Conservation (phyloP, 1,140 invertebrate genomes). For the Sycophila sp. region DNA sequence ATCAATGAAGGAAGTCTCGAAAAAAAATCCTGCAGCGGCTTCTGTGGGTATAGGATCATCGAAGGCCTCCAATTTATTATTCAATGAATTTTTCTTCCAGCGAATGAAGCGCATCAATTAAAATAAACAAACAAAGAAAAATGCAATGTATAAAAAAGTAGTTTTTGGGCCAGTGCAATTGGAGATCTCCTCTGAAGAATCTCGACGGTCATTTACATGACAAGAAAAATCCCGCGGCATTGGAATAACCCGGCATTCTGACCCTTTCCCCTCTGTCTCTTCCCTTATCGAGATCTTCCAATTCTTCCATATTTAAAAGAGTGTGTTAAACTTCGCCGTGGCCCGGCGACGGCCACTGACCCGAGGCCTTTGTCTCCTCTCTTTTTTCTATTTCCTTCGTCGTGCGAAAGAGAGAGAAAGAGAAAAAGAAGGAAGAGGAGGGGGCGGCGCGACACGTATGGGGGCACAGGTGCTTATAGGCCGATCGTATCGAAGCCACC, state of each 20-base stretch:
- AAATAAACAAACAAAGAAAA: too few species aligned
- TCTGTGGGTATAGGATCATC: too few species aligned
- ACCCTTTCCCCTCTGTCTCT: constrained; percentile 41
- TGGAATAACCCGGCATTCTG: constrained; percentile 51
- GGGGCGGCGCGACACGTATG: constrained; percentile 49
- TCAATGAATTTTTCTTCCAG: too few species aligned
- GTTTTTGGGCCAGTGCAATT: too few species aligned
- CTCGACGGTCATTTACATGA: constrained; percentile 64
- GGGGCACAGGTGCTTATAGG: constrained; percentile 61
- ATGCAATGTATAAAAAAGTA: too few species aligned
- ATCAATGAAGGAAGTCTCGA: too few species aligned
- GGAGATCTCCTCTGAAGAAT: too few species aligned
- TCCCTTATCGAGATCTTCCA: constrained; percentile 60
- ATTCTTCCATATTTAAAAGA: constrained; percentile 65
- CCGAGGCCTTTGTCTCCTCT: constrained; percentile 43
- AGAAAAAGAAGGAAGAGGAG: constrained; percentile 27
- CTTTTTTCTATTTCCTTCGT: neutral
- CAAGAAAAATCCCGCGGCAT: constrained; percentile 56
- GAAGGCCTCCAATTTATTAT: too few species aligned
- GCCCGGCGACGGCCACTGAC: constrained; percentile 56
- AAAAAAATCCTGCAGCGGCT: too few species aligned
- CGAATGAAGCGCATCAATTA: too few species aligned
- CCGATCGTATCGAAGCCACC: constrained; percentile 57
- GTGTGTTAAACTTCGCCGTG: too few species aligned
- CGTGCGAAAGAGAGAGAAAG: constrained; percentile 4